These are phyloP conservation scores for Coenonympha glycerion DNA, from an alignment of 2,888 invertebrate species.

Conservation along the genomic window DNA sequence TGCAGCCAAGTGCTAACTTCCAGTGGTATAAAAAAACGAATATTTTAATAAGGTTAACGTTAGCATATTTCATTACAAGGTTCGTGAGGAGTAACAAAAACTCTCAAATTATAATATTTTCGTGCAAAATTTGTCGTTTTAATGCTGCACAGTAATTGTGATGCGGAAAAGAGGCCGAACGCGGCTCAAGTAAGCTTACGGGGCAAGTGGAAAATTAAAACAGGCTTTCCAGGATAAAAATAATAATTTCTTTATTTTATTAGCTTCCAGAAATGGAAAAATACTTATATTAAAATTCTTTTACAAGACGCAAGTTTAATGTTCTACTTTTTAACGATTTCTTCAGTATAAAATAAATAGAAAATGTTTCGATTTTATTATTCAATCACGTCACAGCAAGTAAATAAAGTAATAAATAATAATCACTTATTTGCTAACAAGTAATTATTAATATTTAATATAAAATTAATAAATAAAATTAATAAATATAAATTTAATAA, in stretches of 20 bases:
- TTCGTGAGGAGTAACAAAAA: not conserved
- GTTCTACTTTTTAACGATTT: not conserved
- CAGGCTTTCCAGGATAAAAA: slow-evolving; percentile 26
- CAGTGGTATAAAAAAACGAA: too few relatives aligned
- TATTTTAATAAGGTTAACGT: not conserved
- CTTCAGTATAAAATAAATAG: not conserved
- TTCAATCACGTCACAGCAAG: too few relatives aligned
- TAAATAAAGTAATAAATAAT: too few relatives aligned
- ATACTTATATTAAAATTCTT: not conserved
- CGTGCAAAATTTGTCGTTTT: not conserved
- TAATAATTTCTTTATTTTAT: slow-evolving; percentile 17
- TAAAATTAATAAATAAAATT: too few relatives aligned
- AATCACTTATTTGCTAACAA: too few relatives aligned
- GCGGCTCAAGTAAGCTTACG: slow-evolving; percentile 13
- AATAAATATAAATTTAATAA: too few relatives aligned
- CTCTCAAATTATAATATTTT: not conserved
- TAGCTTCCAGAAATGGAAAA: not conserved
- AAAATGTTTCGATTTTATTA: not conserved
- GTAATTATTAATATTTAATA: too few relatives aligned
- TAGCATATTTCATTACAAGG: too few relatives aligned
- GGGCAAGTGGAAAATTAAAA: slow-evolving; percentile 17
- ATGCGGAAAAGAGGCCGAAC: slow-evolving; percentile 16
- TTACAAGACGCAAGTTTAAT: not conserved
- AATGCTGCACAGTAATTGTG: slow-evolving; percentile 2
- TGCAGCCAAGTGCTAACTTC: too few relatives aligned